Evolutionary conservation across 1,140 invertebrate species (phyloP).

Genomic region (Drosophila lacertosa): DNA sequence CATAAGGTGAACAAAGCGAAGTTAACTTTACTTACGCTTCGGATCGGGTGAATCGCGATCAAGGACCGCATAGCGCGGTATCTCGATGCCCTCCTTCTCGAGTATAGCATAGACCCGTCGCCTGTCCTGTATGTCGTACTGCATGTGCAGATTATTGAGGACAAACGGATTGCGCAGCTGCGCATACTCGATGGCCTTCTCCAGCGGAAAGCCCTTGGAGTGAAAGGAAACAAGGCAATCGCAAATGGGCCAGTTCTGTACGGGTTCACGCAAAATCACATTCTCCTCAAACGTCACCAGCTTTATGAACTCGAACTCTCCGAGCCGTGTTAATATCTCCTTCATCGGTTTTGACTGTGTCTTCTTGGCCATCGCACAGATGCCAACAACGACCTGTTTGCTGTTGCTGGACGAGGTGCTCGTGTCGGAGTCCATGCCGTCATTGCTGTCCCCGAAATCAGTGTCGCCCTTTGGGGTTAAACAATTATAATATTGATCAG

Average conservation of each 20-base stretch:
- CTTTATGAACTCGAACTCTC: conserved; percentile 98
- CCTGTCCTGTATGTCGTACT: conserved; percentile 98
- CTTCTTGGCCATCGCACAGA: conserved; percentile 99
- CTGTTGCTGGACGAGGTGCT: conserved; percentile 82
- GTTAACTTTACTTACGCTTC: conserved; percentile 88
- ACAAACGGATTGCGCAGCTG: conserved; percentile 97
- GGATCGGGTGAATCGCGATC: conserved; percentile 96
- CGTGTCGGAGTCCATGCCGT: conserved; percentile 86
- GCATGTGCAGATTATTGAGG: conserved; percentile 99
- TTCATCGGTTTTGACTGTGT: conserved; percentile 99
- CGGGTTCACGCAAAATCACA: conserved; percentile 96
- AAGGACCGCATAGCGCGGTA: conserved; percentile 98
- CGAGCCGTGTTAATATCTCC: conserved; percentile 96
- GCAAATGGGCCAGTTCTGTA: conserved; percentile 99
- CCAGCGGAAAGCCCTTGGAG: conserved; percentile 98
- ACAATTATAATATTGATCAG: not conserved
- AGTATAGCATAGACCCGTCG: conserved; percentile 97
- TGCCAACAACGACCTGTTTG: conserved; percentile 94
- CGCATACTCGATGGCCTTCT: conserved; percentile 99
- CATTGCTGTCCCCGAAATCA: conserved; percentile 87
- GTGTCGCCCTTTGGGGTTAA: conserved; percentile 87
- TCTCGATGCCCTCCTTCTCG: conserved; percentile 97
- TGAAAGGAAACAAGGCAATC: conserved; percentile 99
- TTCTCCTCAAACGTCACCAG: conserved; percentile 97
- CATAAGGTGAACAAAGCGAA: not conserved